Conservation (phyloP, 2,113 vertebrate species). For the Cavia aperea region DNA sequence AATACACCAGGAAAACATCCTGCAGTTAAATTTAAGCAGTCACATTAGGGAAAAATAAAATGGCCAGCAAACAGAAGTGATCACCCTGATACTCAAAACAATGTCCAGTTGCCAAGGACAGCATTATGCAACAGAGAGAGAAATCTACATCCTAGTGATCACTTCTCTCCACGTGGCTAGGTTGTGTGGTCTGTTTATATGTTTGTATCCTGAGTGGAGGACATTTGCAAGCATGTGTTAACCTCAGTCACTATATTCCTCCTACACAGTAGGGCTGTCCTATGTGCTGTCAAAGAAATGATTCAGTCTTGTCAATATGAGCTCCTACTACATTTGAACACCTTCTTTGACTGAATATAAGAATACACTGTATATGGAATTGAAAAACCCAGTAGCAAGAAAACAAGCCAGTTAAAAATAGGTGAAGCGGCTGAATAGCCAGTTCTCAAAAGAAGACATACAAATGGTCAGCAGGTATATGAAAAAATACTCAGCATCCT, state of each 20-base stretch:
- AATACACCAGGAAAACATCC: neutral
- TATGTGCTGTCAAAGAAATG: neutral
- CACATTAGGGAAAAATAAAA: neutral
- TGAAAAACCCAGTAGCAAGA: neutral
- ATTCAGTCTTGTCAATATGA: neutral
- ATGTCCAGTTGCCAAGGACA: neutral
- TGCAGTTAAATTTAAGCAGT: neutral
- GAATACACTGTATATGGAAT: neutral
- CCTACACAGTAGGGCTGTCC: neutral
- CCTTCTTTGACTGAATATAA: neutral
- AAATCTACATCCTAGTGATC: neutral
- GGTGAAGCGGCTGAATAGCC: neutral
- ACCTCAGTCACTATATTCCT: neutral
- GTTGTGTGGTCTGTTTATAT: neutral
- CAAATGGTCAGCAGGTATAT: neutral
- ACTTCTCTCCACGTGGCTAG: neutral
- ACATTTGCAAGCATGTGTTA: neutral
- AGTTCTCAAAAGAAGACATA: neutral
- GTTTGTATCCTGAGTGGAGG: neutral
- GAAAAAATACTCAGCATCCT: neutral
- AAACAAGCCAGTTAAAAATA: neutral
- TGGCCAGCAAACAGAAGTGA: constrained; percentile 1
- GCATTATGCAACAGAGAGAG: neutral
- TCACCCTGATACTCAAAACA: neutral
- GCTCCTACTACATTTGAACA: neutral